Evolutionary conservation across 2,113 vertebrate species (phyloP), one percentile per base, ranked within the genome.

Genomic region (Phrynosoma platyrhinos): DNA sequence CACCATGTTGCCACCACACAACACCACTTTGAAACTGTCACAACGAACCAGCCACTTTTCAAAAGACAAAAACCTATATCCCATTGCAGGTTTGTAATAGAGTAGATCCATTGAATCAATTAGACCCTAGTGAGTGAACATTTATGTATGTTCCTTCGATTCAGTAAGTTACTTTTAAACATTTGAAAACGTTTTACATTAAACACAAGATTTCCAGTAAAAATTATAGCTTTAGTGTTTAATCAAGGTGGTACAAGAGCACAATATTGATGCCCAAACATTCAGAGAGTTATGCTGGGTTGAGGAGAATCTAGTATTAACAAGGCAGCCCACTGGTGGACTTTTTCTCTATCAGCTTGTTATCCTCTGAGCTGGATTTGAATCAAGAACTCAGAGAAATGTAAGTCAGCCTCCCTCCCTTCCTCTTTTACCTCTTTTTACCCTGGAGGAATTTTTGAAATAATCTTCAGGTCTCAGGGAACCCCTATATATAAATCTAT

Each of bases 321-420:
- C 23, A 58, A 74, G 30, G 2, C n/a, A 32, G 32, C 30, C 7
- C 7, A 18, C 82, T 7, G 68, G n/a, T 88, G 21, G 5, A 76
- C 25, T 21, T 0, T 30, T 23, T 68, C 77, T 82, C 84, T 20
- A 69, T 87, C 83, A 87, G 84, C 13, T 20, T 52, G 21, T 77
- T 58, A 25, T 40, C 75, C 2, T 90, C 62, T 36, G 1, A 72
- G 68, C 9, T 23, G 71, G 7, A 23, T 91, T 36, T 88, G 58
- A 90, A 81, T 74, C 5, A 40, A 10, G 14, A 85, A 74, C 20
- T 62, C 47, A 40, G n/a, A 90, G 89, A 89, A 36, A 16, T 55
- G 78, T 3, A n/a, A 62, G 14, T 62, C 58, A 62, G 58, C 13
- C 58, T 16, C 18, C 58, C 14, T 62, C 58, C 13, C 14, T 58